phyloP scores from a whole-genome alignment of 2,797 vertebrate genomes.

The Acridotheres tristis region DNA sequence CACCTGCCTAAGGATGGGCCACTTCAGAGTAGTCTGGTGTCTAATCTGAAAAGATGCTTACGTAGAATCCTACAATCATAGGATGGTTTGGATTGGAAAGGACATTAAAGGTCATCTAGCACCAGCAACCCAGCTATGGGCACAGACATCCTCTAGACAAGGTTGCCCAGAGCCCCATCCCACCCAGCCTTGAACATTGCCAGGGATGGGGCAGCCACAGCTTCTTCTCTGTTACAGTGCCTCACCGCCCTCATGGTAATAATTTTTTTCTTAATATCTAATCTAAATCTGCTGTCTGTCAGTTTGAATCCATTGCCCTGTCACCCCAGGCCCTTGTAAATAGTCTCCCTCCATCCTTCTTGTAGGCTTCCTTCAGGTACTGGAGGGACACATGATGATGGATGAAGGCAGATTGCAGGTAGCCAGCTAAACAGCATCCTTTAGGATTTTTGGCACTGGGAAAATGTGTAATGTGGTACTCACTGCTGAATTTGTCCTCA shows the following conservation, averaged over 20 bases:
- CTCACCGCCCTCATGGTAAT: background rate
- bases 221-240: too few species aligned
- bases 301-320: background rate
- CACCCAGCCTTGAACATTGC: background rate
- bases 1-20: background rate
- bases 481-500: background rate
- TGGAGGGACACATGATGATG: fast-evolving
- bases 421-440: background rate
- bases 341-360: background rate
- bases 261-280: background rate
- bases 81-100: background rate
- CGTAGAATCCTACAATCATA: background rate
- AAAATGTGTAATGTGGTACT: background rate
- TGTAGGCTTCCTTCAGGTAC: background rate
- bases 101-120: background rate
- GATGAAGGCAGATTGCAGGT: background rate
- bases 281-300: background rate
- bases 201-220: background rate
- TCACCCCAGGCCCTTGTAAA: background rate
- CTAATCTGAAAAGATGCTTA: background rate
- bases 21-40: background rate
- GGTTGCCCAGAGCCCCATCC: background rate
- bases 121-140: background rate
- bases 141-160: background rate
- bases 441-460: background rate